These are phyloP conservation scores for Holcopasites calliopsidis DNA, from an alignment of 1,140 invertebrate genomes.

Conservation along the genomic window DNA sequence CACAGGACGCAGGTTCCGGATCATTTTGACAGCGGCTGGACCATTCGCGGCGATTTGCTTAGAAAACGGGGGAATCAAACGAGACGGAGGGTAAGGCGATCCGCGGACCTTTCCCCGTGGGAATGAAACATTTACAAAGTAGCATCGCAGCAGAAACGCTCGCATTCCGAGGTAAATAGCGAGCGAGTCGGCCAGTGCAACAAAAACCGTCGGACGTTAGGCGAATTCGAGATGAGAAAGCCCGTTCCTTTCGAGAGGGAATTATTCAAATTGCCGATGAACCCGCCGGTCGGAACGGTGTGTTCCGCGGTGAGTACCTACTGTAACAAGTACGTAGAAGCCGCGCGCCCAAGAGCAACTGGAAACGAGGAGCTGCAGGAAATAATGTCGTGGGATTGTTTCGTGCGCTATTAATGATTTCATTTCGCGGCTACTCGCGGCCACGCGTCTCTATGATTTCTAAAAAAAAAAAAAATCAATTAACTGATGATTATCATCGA, in stretches of 20 bases:
- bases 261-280: conserved; percentile 76
- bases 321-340: conserved; percentile 61
- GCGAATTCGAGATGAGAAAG: conserved; percentile 71
- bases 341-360: conserved; percentile 56
- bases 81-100: neutral
- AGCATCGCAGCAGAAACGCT: conserved; percentile 28
- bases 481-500: neutral
- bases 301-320: conserved; percentile 44
- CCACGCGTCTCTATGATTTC: conserved; percentile 10
- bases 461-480: too few relatives aligned
- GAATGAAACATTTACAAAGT: conserved; percentile 41
- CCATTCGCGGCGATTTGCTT: neutral
- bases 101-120: conserved; percentile 25
- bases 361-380: conserved; percentile 54
- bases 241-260: conserved; percentile 59
- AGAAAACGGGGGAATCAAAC: conserved; percentile 15
- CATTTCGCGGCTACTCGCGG: neutral
- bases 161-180: conserved; percentile 38
- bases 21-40: too few relatives aligned
- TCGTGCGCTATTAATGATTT: conserved; percentile 69
- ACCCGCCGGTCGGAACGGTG: conserved; percentile 34
- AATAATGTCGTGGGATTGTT: conserved; percentile 76
- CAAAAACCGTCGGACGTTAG: conserved; percentile 66
- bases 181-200: conserved; percentile 27
- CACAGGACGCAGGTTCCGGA: neutral